Conservation (phyloP, 2,797 vertebrate species). For the Falco concolor region DNA sequence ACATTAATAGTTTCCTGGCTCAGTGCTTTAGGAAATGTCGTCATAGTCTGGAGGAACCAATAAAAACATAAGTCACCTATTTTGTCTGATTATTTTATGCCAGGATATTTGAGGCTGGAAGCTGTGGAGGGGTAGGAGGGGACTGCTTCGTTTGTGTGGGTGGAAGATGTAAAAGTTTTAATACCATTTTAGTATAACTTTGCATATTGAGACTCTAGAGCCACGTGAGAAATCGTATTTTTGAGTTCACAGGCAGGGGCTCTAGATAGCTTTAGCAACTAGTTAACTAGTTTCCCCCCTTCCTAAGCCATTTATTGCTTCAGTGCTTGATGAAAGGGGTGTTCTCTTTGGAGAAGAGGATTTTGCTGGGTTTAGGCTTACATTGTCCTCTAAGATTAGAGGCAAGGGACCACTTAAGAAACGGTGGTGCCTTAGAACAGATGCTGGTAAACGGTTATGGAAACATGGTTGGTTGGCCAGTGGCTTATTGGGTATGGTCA, state of each 20-base stretch:
- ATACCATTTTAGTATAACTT: neutral
- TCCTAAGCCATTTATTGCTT: neutral
- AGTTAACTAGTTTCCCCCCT: neutral
- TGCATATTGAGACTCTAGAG: neutral
- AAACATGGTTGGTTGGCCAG: neutral
- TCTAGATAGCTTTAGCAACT: constrained; percentile 12
- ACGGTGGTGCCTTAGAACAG: neutral
- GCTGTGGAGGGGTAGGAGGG: neutral
- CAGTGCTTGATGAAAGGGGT: neutral
- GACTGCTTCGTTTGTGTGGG: neutral
- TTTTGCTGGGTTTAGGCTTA: neutral
- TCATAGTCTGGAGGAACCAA: constrained; percentile 76
- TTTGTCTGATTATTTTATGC: constrained; percentile 67
- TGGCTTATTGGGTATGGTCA: neutral
- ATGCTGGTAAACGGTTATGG: neutral
- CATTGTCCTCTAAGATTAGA: neutral
- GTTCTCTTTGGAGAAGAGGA: neutral
- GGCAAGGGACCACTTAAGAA: neutral
- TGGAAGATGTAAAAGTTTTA: constrained; percentile 6
- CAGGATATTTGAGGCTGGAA: constrained; percentile 57
- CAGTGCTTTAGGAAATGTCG: constrained; percentile 71
- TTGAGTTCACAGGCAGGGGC: neutral
- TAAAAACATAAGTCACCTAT: constrained; percentile 77
- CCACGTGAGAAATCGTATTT: neutral
- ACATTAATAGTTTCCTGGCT: constrained; percentile 76